A percentile compares a stretch with the other conserved stretches of the same genome.
Conservation (phyloP, 1,140 invertebrate species). For the Drosophila kurseongensis region DNA sequence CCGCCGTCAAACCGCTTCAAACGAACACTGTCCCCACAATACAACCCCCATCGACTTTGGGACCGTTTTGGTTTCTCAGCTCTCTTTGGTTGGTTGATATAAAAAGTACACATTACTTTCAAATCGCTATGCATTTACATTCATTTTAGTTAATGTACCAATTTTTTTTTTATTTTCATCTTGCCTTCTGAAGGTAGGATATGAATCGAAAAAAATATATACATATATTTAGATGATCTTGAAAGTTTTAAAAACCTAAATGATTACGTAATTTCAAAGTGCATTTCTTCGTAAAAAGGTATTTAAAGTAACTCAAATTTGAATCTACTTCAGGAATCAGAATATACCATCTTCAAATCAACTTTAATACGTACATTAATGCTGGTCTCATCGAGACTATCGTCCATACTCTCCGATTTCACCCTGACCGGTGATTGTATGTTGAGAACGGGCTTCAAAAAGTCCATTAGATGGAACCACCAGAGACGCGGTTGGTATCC, state of each 20-base stretch:
- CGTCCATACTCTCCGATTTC: constrained; percentile 45
- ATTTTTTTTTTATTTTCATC: no score
- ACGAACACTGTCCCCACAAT: neutral
- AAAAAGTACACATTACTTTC: no score
- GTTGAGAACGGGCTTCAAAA: constrained; percentile 63
- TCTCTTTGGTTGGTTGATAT: neutral
- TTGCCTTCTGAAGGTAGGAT: no score
- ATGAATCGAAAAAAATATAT: no score
- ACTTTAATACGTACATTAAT: constrained; percentile 35
- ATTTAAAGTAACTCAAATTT: no score
- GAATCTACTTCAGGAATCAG: no score
- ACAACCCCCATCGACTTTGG: neutral
- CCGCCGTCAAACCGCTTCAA: constrained; percentile 21
- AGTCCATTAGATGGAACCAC: constrained; percentile 67
- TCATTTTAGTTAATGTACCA: neutral
- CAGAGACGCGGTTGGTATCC: constrained; percentile 62
- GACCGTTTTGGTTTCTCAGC: neutral
- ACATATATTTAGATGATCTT: no score
- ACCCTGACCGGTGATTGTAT: constrained; percentile 16
- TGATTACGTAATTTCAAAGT: no score
- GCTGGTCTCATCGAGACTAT: constrained; percentile 59
- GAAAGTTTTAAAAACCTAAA: no score
- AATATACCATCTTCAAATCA: no score
- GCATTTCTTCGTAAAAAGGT: no score
- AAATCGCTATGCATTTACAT: neutral